Evolutionary conservation across 2,113 vertebrate genomes (phyloP), one percentile per base, ranked within the genome.

Genomic region (Spheniscus mendiculus): DNA sequence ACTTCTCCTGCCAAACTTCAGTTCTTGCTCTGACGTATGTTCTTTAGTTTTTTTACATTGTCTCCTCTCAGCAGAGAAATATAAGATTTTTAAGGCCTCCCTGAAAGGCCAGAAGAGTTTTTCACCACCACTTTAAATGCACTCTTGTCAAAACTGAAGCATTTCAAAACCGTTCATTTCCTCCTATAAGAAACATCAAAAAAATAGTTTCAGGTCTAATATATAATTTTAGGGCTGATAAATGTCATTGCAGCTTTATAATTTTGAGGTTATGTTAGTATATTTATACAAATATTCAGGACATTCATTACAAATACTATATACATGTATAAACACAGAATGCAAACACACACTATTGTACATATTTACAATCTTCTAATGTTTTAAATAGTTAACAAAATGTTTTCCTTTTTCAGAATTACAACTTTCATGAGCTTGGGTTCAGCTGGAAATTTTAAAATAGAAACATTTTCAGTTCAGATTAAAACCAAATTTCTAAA

Each of bases 11-110:
- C 91, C 95, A 96, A 56, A 66, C 63, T 82, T 82, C 61, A 58
- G 21, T 82, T 96, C 93, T 95, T 97, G 95, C 66, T 96, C 95
- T 94, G 84, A 95, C 94, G 83, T 89, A 94, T 77, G 58, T 45
- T 95, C 78, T 93, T 72, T 23, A 65, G 44, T 0, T 40, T 92
- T 89, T 89, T 86, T 45, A 50, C 29, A 63, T 25, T 72, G 45
- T 42, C 62, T 94, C 6, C 53, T 83, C 78, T 69, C 58, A 83
- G 27, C 15, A 91, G 58, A 87, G 73, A 82, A 91, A 83, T 34
- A 73, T 10, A 72, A 49, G 61, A 50, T 55, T 72, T 42, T 70
- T 88, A 86, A 94, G 62, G 56, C 45, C 47, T 76, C 40, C 32
- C 34, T 95, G 63, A 87, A 87, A 89, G 36, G 32, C 61, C 30